These are phyloP conservation scores for Hoplostethus mediterraneus DNA, from an alignment of 2,797 vertebrate species.

Conservation along the genomic window DNA sequence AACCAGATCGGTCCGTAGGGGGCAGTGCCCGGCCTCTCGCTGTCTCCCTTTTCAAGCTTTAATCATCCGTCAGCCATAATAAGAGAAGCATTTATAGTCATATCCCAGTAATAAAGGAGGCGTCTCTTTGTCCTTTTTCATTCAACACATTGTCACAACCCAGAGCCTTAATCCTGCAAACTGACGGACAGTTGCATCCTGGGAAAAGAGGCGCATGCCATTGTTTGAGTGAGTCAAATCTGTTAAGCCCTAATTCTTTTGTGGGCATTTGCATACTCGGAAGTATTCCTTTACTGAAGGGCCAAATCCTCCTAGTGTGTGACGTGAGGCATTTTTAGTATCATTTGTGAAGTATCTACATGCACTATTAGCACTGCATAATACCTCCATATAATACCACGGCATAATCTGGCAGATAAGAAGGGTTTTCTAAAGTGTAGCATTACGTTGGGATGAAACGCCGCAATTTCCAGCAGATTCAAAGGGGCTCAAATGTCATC, in stretches of 20 bases:
- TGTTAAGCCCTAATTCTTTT: conserved; percentile 88
- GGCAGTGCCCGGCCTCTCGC: conserved; percentile 68
- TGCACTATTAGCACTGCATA: conserved; percentile 88
- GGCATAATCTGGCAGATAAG: conserved; percentile 90
- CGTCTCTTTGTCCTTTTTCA: conserved; percentile 79
- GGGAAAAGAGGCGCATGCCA: conserved; percentile 81
- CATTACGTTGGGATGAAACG: conserved; percentile 86
- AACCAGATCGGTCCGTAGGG: conserved; percentile 54
- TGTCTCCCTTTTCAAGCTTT: conserved; percentile 45
- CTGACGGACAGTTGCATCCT: conserved; percentile 84
- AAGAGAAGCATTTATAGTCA: conserved; percentile 82
- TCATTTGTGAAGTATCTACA: conserved; percentile 92
- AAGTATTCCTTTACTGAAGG: conserved; percentile 90
- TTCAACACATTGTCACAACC: conserved; percentile 89
- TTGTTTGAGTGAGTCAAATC: conserved; percentile 89
- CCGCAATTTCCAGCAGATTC: conserved; percentile 86
- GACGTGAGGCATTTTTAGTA: conserved; percentile 88
- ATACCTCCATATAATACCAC: conserved; percentile 85
- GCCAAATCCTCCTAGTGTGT: conserved; percentile 91
- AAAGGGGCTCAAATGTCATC: conserved; percentile 84
- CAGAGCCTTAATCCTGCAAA: conserved; percentile 86
- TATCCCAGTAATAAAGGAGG: conserved; percentile 84
- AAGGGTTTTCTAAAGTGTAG: conserved; percentile 82
- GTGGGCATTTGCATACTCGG: conserved; percentile 91
- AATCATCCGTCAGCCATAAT: conserved; percentile 76